Evolutionary conservation across 2,888 invertebrate genomes (phyloP), one percentile per base, ranked within the genome.

Genomic region (Amphipyra berbera): DNA sequence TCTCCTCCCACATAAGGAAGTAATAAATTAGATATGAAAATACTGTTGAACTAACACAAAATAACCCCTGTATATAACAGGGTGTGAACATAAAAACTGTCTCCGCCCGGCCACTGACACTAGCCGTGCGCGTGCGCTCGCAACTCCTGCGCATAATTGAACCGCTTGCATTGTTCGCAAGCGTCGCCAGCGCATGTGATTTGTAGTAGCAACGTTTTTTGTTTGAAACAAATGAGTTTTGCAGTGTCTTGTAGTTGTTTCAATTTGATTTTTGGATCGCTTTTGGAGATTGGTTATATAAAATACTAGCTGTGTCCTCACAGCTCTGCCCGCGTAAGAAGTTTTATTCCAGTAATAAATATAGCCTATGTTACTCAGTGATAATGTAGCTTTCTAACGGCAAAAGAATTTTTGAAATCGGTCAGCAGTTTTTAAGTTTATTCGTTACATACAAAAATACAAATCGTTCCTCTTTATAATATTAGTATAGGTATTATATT

Each of bases 61-160:
- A 57, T 68, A 45, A 52, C 38, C 68, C 57, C 15, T 33, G 38
- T n/a, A 47, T 21, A 49, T 44, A 56, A 57, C 58, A 59, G 73
- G 68, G 73, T 71, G 71, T 63, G 68, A 71, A 63, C 65, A 74
- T 63, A 77, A 69, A 78, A 78, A 75, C 69, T 75, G 76, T 70
- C 65, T 54, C 44, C 61, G 53, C 50, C 47, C 47, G 73, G 74
- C 68, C 78, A 76, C 46, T 76, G 77, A 78, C 78, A 64, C 73
- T 60, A 44, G 63, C 37, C 50, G 37, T 55, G 73, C 83, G 85
- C 85, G 84, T 83, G 83, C 79, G 69, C 70, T 44, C 27, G 77
- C 80, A 82, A 81, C 80, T 81, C 73, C 73, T 54, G 79, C 79
- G 77, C 82, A 81, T 84, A 85, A 85, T 83, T 80, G 82, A 73